Conservation (phyloP, 2,113 vertebrate species). For the Hippoglossus stenolepis region DNA sequence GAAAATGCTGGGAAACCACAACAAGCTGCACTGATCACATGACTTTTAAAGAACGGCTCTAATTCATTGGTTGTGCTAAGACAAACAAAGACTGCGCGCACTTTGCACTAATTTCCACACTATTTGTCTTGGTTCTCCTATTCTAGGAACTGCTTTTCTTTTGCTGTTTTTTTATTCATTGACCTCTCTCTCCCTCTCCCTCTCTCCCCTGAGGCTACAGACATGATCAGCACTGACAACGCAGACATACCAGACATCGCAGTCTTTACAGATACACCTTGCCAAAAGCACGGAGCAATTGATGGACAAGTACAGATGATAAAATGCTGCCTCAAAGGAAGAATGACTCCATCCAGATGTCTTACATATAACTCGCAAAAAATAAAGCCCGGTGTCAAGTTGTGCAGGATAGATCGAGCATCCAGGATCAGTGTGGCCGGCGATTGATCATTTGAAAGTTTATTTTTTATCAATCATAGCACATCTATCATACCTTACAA, state of each 20-base stretch:
- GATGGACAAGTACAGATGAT: conserved; percentile 65
- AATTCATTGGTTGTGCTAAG: conserved; percentile 13
- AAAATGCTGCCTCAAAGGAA: conserved; percentile 57
- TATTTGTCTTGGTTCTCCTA: not conserved
- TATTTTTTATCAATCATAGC: not conserved
- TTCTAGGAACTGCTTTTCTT: not conserved
- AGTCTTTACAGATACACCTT: conserved; percentile 46
- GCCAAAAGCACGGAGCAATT: conserved; percentile 65
- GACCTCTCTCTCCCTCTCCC: conserved; percentile 17
- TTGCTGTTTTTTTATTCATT: conserved; percentile 15
- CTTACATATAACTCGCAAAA: conserved; percentile 10
- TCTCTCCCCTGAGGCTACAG: conserved; percentile 49
- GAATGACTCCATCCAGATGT: conserved; percentile 45
- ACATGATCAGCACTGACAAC: conserved; percentile 62
- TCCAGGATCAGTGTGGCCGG: not conserved
- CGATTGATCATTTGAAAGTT: not conserved
- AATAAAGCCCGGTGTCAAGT: conserved; percentile 10
- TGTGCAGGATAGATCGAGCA: conserved; percentile 17
- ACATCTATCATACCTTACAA: not conserved
- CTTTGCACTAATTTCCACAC: too few species aligned
- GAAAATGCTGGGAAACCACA: conserved; percentile 15
- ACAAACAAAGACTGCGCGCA: not conserved
- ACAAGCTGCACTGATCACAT: conserved; percentile 5
- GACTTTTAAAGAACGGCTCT: conserved; percentile 5
- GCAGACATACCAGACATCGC: conserved; percentile 63